Evolutionary conservation across 2,797 vertebrate genomes (phyloP).

Genomic region (Botia kubotai): DNA sequence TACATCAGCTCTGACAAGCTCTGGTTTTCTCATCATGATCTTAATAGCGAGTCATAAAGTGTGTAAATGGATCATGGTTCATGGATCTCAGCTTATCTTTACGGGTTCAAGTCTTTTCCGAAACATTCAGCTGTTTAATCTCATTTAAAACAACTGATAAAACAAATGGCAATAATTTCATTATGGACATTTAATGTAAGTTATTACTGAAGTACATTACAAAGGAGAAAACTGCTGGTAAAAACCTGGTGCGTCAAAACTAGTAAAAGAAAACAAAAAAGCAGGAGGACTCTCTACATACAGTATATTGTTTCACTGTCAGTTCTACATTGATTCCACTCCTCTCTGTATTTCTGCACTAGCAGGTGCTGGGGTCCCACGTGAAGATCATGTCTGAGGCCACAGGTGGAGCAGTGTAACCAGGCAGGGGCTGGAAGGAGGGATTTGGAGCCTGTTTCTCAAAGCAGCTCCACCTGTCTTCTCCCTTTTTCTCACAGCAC

Average conservation of each 20-base stretch:
- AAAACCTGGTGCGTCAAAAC: too few species aligned
- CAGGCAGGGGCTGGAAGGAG: constrained; percentile 59
- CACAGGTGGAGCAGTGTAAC: constrained; percentile 59
- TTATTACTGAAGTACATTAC: too few species aligned
- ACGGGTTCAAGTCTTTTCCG: background rate
- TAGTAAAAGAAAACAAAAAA: too few species aligned
- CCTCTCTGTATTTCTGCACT: background rate
- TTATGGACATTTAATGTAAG: too few species aligned
- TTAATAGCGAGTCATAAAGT: background rate
- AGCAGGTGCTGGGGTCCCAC: constrained; percentile 53
- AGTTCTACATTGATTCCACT: background rate
- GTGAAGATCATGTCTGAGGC: constrained; percentile 56
- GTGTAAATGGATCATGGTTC: background rate
- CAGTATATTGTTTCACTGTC: too few species aligned
- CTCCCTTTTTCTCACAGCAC: constrained; percentile 63
- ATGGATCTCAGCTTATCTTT: constrained; percentile 3
- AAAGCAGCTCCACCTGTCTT: constrained; percentile 67
- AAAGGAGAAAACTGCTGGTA: too few species aligned
- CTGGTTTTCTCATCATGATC: background rate
- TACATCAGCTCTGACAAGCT: background rate
- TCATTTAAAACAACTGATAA: background rate
- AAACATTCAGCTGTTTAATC: background rate
- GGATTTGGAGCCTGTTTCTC: constrained; percentile 61
- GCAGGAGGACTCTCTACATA: too few species aligned
- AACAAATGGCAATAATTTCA: too few species aligned